Conservation (phyloP, 2,797 vertebrate genomes). For the Myiotriccus ornatus region DNA sequence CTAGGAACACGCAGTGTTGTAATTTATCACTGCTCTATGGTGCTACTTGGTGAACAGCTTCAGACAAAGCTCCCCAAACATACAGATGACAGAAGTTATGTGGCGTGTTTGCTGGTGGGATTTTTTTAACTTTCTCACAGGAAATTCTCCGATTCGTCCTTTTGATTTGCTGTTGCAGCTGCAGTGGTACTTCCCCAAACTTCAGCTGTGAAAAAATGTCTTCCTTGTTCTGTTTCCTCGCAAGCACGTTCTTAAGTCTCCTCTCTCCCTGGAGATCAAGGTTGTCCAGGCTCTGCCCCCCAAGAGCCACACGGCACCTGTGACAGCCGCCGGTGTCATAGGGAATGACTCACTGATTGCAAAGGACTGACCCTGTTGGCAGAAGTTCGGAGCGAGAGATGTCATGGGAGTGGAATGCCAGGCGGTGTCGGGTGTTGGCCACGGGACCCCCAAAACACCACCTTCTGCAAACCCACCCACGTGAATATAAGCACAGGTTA, state of each 20-base stretch:
- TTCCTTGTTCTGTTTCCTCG: neutral
- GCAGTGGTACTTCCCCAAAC: neutral
- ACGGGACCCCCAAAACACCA: neutral
- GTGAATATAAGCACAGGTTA: rapidly evolving
- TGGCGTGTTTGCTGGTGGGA: neutral
- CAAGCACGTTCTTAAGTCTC: neutral
- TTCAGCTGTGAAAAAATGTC: neutral
- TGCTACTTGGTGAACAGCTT: neutral
- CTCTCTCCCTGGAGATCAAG: neutral
- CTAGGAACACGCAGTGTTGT: neutral
- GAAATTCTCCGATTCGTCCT: neutral
- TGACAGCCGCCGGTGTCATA: neutral
- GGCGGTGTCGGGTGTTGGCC: neutral
- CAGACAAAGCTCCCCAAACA: neutral
- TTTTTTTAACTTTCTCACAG: neutral
- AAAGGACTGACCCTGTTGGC: neutral
- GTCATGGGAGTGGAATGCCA: neutral
- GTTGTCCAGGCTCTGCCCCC: neutral
- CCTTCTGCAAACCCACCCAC: neutral
- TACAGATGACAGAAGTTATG: neutral
- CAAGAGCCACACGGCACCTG: rapidly evolving
- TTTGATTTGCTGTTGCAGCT: neutral
- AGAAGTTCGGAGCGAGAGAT: neutral
- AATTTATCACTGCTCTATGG: neutral
- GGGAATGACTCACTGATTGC: neutral